phyloP scores from a whole-genome alignment of 2,797 vertebrate genomes.

The Melanotaenia maccullochi region DNA sequence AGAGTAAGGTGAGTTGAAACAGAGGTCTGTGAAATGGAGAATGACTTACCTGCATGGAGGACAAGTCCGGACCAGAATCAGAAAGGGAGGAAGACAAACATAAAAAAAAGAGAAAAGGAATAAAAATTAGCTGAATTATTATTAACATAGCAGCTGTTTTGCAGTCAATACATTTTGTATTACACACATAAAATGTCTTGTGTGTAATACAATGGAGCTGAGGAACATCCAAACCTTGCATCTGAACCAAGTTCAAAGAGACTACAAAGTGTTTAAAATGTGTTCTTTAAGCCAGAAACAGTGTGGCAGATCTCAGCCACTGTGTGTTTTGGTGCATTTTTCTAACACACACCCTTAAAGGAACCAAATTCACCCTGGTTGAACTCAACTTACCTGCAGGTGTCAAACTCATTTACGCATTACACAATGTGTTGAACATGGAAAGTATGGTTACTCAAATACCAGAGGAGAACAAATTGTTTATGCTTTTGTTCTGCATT shows the following conservation, averaged over 20 bases:
- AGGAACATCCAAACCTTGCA: not conserved
- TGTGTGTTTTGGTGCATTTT: conserved; percentile 5
- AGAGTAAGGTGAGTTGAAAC: conserved; percentile 30
- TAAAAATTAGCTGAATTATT: conserved; percentile 3
- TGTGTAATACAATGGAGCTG: not conserved
- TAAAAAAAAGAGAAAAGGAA: conserved; percentile 4
- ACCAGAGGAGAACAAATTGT: conserved; percentile 1
- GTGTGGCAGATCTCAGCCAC: not conserved
- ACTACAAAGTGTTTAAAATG: not conserved
- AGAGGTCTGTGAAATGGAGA: not conserved
- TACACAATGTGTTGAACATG: conserved; percentile 39
- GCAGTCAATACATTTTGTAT: not conserved
- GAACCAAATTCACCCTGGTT: conserved; percentile 6
- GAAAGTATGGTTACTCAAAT: conserved; percentile 17
- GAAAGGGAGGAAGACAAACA: not conserved
- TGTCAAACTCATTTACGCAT: conserved; percentile 44
- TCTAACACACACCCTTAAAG: not conserved
- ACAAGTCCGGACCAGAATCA: not conserved
- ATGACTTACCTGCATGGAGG: conserved; percentile 44
- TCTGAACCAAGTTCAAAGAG: not conserved
- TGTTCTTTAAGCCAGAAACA: not conserved
- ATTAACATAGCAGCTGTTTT: not conserved
- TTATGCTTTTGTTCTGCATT: not conserved
- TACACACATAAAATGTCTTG: not conserved
- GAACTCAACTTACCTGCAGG: conserved; percentile 48